phyloP scores from a whole-genome alignment of 1,140 invertebrate species.

The Bombus soroeensis region DNA sequence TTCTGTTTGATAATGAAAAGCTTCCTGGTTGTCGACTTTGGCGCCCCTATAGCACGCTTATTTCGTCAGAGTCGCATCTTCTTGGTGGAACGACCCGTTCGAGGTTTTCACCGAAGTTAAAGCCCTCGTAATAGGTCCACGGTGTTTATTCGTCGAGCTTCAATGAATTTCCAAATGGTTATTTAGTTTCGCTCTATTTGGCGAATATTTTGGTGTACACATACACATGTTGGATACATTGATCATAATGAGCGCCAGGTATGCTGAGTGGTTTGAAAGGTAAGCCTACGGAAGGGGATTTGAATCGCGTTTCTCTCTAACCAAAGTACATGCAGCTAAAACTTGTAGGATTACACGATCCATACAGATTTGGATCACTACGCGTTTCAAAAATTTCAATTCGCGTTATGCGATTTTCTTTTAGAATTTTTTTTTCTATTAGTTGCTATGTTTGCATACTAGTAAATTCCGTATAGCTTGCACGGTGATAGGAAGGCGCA shows the following conservation, averaged over 20 bases:
- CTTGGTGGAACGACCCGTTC: neutral
- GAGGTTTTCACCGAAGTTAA: neutral
- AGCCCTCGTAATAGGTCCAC: neutral
- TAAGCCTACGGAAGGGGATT: neutral
- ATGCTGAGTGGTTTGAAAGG: neutral
- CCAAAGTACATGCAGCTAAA: neutral
- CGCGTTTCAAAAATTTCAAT: neutral
- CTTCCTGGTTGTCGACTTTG: conserved; percentile 12
- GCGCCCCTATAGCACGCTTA: neutral
- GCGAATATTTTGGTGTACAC: too few species aligned
- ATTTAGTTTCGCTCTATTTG: neutral
- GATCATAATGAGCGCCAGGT: neutral
- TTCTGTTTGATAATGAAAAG: conserved; percentile 36
- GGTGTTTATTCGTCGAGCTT: neutral
- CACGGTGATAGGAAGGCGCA: neutral
- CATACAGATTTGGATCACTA: neutral
- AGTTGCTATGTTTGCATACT: neutral
- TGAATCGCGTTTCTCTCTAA: neutral
- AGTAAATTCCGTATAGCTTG: neutral
- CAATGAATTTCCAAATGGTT: neutral
- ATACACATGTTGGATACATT: neutral
- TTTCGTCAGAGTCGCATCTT: conserved; percentile 1
- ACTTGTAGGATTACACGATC: neutral
- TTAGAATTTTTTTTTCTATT: neutral
- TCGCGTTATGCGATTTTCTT: neutral